phyloP scores from a whole-genome alignment of 1,140 invertebrate genomes.

The Bombus affinis region DNA sequence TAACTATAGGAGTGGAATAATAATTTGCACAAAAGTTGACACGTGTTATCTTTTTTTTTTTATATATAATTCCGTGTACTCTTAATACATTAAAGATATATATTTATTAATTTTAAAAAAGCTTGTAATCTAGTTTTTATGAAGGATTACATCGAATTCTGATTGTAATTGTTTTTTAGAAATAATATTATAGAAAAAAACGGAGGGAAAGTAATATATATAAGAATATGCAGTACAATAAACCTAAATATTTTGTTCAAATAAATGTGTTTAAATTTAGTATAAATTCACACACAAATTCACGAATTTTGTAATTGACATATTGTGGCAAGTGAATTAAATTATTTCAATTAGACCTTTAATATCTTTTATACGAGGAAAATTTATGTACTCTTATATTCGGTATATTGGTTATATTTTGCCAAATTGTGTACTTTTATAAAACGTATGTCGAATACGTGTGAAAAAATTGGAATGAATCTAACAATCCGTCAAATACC shows the following conservation, averaged over 20 bases:
- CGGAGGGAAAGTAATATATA: not conserved
- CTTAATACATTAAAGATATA: not conserved
- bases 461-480: not conserved
- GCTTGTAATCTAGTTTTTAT: slow-evolving; percentile 3
- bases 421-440: not conserved
- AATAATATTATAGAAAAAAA: not conserved
- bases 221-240: not conserved
- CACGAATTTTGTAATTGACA: not conserved
- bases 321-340: not conserved
- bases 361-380: not conserved
- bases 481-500: slow-evolving; percentile 44
- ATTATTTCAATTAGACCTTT: not conserved
- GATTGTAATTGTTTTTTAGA: not conserved
- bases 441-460: not conserved
- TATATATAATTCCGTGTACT: not conserved
- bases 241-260: not conserved
- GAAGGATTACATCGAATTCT: not conserved
- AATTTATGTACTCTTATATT: not conserved
- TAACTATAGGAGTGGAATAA: not conserved
- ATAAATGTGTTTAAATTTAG: not conserved
- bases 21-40: slow-evolving; percentile 25
- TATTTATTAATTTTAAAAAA: slow-evolving; percentile 39
- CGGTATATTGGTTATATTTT: not conserved
- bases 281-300: not conserved
- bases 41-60: not conserved